Percentiles rank a stretch among this genome's conserved stretches.
Evolutionary conservation across 2,113 vertebrate species (phyloP).

Genomic region (Hirundichthys speculiger): DNA sequence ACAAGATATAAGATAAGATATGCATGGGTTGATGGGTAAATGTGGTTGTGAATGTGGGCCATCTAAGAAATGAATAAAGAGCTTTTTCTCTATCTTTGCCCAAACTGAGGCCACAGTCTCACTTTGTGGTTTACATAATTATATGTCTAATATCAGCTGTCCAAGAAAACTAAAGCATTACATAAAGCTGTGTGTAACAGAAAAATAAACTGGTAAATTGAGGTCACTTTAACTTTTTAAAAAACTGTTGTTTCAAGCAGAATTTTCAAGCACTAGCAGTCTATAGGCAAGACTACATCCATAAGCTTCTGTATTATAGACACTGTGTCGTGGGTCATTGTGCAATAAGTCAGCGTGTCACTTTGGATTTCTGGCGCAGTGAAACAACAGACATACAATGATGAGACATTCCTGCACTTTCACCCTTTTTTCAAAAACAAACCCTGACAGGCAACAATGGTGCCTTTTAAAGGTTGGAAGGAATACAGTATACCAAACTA

Average conservation of each 20-base stretch:
- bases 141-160: background rate
- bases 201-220: background rate
- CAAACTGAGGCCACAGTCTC: background rate
- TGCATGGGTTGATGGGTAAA: too few species aligned
- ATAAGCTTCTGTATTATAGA: slow-evolving; percentile 4
- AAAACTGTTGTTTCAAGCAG: background rate
- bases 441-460: slow-evolving; percentile 41
- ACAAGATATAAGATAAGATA: too few species aligned
- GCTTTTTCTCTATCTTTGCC: too few species aligned
- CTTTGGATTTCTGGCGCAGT: slow-evolving; percentile 41
- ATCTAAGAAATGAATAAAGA: too few species aligned
- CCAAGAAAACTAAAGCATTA: slow-evolving; percentile 3
- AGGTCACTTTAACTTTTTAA: background rate
- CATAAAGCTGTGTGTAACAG: background rate
- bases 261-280: background rate
- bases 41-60: too few species aligned
- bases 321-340: background rate
- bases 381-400: slow-evolving; percentile 22
- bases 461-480: slow-evolving; percentile 7
- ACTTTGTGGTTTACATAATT: background rate
- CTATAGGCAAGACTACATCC: background rate
- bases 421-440: slow-evolving; percentile 26
- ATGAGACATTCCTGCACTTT: slow-evolving; percentile 22
- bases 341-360: slow-evolving; percentile 43
- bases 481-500: background rate